Evolutionary conservation across 1,140 invertebrate species (phyloP), one percentile per base, ranked within the genome.

Genomic region (Meloidogyne chitwoodi): DNA sequence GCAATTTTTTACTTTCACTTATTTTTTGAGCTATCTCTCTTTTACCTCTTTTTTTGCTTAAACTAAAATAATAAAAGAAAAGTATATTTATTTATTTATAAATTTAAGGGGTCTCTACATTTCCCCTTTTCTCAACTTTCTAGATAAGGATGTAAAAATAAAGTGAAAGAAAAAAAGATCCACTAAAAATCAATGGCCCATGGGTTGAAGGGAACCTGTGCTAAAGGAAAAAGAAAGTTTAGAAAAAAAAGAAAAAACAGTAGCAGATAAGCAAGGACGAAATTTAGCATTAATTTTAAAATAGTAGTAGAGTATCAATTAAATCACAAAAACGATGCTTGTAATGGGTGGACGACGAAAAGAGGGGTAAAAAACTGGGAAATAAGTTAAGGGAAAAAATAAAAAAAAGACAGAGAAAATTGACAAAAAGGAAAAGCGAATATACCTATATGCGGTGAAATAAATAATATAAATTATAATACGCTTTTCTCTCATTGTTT

Each of bases 181-280:
- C 48, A 56, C 48, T 56, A 56, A 56, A 56, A 56, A 56, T 56
- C 48, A 56, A 56, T 56, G 48, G 48, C 48, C 48, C 48, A n/a
- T 56, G 41, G 41, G 41, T 38, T 38, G 34, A 8, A 11, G 22
- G 24, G 24, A 44, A 11, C 22, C 27, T 56, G 29, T 26, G 31
- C 3, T 19, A 26, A 24, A 29, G 26, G 66, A 44, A 44, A 29
- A 14, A 16, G 31, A 27, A 61, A 19, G 29, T 41, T 44, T 24
- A 22, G 67, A 5, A 56, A 34, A 27, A 44, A 48, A 68, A 68
- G 24, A 56, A 27, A 27, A 34, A 61, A 70, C 31, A 41, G 61
- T 56, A 70, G 65, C 65, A 67, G 61, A 61, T 56, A 56, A 56
- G n/a, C 48, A 56, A 56, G 48, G 48, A 56, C 48, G 12, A 56